phyloP scores from a whole-genome alignment of 2,888 invertebrate species.

The Nomada ruficornis region DNA sequence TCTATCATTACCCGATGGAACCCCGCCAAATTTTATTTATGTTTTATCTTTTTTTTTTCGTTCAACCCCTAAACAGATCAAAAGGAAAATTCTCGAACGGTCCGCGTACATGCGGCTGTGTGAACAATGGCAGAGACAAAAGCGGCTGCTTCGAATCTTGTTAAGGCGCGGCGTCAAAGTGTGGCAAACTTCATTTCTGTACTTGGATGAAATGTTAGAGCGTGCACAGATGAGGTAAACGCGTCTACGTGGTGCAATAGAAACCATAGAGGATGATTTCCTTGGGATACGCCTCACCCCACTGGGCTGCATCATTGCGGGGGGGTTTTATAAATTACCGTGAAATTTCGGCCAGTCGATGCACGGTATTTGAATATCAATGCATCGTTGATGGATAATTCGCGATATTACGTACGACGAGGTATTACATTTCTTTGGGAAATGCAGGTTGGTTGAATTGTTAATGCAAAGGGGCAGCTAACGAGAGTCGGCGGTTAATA shows the following conservation, averaged over 20 bases:
- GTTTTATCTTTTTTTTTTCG: not conserved
- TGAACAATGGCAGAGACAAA: slow-evolving; percentile 50
- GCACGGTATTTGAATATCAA: slow-evolving; percentile 39
- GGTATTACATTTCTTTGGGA: slow-evolving; percentile 1
- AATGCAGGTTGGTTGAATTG: not conserved
- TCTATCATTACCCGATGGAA: slow-evolving; percentile 5
- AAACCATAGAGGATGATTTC: slow-evolving; percentile 33
- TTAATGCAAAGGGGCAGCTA: not conserved
- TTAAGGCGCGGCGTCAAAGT: slow-evolving; percentile 67
- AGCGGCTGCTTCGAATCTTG: slow-evolving; percentile 59
- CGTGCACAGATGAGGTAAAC: slow-evolving; percentile 28
- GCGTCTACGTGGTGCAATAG: slow-evolving; percentile 29
- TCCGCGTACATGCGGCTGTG: slow-evolving; percentile 52
- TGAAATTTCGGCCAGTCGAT: slow-evolving; percentile 7
- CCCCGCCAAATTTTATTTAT: not conserved
- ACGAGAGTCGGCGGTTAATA: too few species aligned
- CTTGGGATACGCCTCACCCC: slow-evolving; percentile 28
- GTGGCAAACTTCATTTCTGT: slow-evolving; percentile 62
- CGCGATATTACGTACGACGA: not conserved
- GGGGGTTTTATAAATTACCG: slow-evolving; percentile 31
- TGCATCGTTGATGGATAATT: slow-evolving; percentile 17
- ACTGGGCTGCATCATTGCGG: not conserved
- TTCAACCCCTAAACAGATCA: not conserved
- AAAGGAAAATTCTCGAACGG: slow-evolving; percentile 32
- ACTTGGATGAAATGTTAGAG: slow-evolving; percentile 29